These are phyloP conservation scores for Colossoma macropomum DNA, from an alignment of 2,113 vertebrate species.

Conservation along the genomic window DNA sequence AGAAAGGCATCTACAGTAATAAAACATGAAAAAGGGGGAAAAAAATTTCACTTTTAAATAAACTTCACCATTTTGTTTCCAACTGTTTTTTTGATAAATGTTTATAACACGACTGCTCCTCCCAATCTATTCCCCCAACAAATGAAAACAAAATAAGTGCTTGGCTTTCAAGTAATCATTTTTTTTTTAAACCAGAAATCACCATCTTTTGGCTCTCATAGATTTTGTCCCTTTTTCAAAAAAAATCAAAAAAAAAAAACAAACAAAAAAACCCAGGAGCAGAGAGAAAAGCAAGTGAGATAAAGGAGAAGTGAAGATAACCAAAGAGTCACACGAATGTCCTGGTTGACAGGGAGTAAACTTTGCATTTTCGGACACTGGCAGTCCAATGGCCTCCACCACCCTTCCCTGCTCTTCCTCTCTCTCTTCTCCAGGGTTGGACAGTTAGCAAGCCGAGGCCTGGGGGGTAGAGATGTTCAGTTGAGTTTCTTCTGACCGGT, in stretches of 20 bases:
- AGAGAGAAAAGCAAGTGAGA: background rate
- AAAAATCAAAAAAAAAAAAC: conserved; percentile 45
- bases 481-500: conserved; percentile 84
- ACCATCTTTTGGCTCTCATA: conserved; percentile 71
- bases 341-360: conserved; percentile 65
- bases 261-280: conserved; percentile 32
- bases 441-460: background rate
- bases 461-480: conserved; percentile 65
- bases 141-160: conserved; percentile 74
- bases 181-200: conserved; percentile 62
- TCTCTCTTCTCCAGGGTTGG: background rate
- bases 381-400: conserved; percentile 43
- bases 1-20: conserved; percentile 69
- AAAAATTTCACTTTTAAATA: conserved; percentile 62
- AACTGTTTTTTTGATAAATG: background rate
- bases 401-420: background rate
- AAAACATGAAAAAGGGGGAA: conserved; percentile 66
- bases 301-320: background rate
- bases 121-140: conserved; percentile 16
- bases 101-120: background rate
- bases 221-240: conserved; percentile 48
- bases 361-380: conserved; percentile 51
- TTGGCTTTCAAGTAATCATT: conserved; percentile 79
- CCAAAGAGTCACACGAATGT: conserved; percentile 46
- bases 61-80: conserved; percentile 54